Evolutionary conservation across 2,113 vertebrate species (phyloP), one percentile per base, ranked within the genome.

Genomic region (Casuarius casuarius): DNA sequence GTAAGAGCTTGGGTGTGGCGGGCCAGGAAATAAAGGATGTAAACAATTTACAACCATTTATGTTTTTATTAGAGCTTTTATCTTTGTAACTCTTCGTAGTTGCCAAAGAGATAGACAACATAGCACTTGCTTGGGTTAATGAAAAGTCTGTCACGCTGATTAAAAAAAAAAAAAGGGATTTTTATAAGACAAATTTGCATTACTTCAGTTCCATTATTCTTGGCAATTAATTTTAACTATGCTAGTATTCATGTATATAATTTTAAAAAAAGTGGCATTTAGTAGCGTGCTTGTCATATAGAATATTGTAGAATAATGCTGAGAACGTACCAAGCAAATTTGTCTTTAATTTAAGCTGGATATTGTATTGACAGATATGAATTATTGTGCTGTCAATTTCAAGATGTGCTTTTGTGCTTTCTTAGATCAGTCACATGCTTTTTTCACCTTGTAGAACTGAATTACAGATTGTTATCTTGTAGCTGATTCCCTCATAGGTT

Each of bases 41-140:
- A 97, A 97, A 97, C 94, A 89, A 92, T 97, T 96, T 83, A 58
- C 89, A 79, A 74, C 74, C 73, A 91, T 96, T 95, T 94, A 81
- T 97, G 97, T 82, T 89, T 97, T 97, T 93, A 95, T 95, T 95
- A 84, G 62, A 31, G 84, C 96, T 97, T 95, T 96, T 96, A 82
- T 95, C 92, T 97, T 92, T 94, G 90, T 96, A 92, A 95, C 82
- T 70, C 51, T 85, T 82, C 89, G 88, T 42, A 70, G 95, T 98
- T 96, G 91, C 97, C 94, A 97, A 97, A 97, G 98, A 97, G 95
- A 98, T 95, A 91, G 95, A 97, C 94, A 97, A 97, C 96, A 97
- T 87, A 94, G 85, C 82, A 58, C 82, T 61, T 95, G 88, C 96
- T 97, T 97, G 92, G 65, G 76, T 97, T 97, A 94, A 95, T 97